Conservation (phyloP, 2,797 vertebrate genomes). For the Xenopus petersii region DNA sequence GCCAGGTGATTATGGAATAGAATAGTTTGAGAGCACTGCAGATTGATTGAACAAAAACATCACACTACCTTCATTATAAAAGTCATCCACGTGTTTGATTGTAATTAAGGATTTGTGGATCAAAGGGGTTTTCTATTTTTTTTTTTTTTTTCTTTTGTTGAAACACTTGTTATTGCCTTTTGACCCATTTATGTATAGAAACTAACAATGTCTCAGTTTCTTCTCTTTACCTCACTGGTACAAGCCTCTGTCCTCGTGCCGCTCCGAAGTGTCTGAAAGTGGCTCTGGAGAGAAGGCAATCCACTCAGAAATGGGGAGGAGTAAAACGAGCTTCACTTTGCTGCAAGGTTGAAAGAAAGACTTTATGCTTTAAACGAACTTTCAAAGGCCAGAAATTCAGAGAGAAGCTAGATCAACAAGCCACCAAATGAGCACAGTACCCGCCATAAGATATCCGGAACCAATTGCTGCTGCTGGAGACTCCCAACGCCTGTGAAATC, state of each 20-base stretch:
- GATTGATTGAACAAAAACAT: background rate
- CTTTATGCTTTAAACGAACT: constrained; percentile 12
- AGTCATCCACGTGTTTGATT: constrained; percentile 42
- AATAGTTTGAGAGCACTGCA: background rate
- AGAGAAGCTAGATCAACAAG: constrained; percentile 6
- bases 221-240: constrained; percentile 62
- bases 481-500: constrained; percentile 9
- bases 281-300: constrained; percentile 35
- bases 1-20: background rate
- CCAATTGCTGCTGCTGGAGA: constrained; percentile 17
- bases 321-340: constrained; percentile 27
- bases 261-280: constrained; percentile 41
- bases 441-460: background rate
- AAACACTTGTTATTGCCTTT: constrained; percentile 27
- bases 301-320: constrained; percentile 30
- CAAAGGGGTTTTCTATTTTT: constrained; percentile 34
- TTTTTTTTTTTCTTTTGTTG: constrained; percentile 40
- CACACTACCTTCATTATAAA: constrained; percentile 3
- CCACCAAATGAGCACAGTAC: constrained; percentile 1
- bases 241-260: constrained; percentile 49
- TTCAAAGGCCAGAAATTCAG: constrained; percentile 13
- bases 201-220: constrained; percentile 69
- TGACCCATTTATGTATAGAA: constrained; percentile 40
- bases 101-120: constrained; percentile 20
- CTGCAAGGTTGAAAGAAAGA: constrained; percentile 12